phyloP scores from a whole-genome alignment of 64 coral and sea anemone species.

The Pachyseris speciosa region DNA sequence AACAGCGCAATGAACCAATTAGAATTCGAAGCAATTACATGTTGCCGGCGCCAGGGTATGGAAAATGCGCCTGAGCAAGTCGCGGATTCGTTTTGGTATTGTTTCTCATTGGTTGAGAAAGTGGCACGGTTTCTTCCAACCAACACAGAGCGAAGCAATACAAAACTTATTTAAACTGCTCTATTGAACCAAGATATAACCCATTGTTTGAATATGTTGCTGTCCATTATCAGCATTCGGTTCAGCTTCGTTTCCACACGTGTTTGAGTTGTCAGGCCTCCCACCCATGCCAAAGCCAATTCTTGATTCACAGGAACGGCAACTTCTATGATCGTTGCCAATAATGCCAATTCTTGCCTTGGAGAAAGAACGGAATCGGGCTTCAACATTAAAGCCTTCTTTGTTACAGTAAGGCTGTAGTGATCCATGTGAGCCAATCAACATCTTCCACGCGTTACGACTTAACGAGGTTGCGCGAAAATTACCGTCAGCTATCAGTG shows the following conservation, averaged over 20 bases:
- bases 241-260: slow-evolving; percentile 18
- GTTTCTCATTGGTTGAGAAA: no score
- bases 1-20: no score
- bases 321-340: neutral
- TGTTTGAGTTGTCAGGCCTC: neutral
- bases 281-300: slow-evolving; percentile 27
- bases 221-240: neutral
- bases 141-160: no score
- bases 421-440: slow-evolving; percentile 25
- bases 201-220: neutral
- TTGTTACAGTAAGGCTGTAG: slow-evolving; percentile 20
- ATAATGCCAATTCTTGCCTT: slow-evolving; percentile 40
- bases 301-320: neutral
- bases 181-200: slow-evolving; percentile 60
- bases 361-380: neutral
- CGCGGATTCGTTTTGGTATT: no score
- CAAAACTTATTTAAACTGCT: no score
- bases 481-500: slow-evolving; percentile 30
- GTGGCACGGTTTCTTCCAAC: no score
- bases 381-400: slow-evolving; percentile 27
- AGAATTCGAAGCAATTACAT: no score
- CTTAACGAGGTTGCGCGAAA: neutral
- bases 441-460: slow-evolving; percentile 36
- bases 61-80: no score
- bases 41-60: no score